phyloP scores from a whole-genome alignment of 2,888 invertebrate genomes.

The Atethmia centrago region DNA sequence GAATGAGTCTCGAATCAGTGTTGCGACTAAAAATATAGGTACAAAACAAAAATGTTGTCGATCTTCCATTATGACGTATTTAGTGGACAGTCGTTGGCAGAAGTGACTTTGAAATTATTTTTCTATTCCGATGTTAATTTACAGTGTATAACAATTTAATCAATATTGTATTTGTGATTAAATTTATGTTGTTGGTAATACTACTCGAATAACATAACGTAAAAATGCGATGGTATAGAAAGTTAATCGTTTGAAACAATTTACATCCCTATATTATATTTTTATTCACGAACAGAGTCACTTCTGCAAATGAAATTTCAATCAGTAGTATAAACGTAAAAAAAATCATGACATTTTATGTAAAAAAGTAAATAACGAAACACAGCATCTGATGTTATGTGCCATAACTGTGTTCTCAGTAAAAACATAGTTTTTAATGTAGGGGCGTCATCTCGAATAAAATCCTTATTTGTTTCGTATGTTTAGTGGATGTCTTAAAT shows the following conservation, averaged over 20 bases:
- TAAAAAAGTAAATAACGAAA: constrained; percentile 65
- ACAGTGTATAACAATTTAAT: background rate
- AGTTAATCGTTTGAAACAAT: background rate
- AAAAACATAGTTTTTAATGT: constrained; percentile 71
- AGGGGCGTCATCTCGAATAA: constrained; percentile 68
- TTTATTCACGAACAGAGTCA: constrained; percentile 40
- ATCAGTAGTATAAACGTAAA: constrained; percentile 71
- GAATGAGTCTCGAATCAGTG: constrained; percentile 86
- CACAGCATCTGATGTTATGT: constrained; percentile 87
- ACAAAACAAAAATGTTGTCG: constrained; percentile 60
- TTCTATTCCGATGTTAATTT: background rate
- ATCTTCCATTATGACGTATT: constrained; percentile 71
- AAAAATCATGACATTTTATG: constrained; percentile 81
- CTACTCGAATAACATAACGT: background rate
- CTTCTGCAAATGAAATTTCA: constrained; percentile 67
- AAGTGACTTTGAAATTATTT: constrained; percentile 32
- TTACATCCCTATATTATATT: background rate
- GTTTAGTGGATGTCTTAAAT: constrained; percentile 54
- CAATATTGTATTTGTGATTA: background rate
- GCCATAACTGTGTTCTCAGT: constrained; percentile 86
- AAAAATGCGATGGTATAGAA: background rate
- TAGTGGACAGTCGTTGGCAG: constrained; percentile 61
- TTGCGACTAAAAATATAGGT: constrained; percentile 68
- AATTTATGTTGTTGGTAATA: background rate
- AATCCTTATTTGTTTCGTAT: constrained; percentile 57